Conservation (phyloP, 2,888 invertebrate genomes). For the Furcula furcula region DNA sequence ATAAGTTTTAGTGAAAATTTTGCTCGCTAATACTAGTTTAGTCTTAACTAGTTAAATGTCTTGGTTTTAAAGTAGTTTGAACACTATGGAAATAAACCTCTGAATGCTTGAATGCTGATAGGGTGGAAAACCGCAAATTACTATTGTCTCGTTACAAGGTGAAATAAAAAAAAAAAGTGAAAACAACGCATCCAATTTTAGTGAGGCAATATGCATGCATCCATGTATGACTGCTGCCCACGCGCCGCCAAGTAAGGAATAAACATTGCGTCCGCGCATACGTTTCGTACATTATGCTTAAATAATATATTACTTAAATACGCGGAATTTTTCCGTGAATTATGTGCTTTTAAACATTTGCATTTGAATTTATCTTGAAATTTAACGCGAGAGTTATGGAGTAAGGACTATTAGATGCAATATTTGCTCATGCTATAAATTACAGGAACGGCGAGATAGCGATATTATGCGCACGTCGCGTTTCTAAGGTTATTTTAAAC, state of each 20-base stretch:
- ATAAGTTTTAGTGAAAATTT: too few species aligned
- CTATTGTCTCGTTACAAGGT: too few species aligned
- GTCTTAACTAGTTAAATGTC: too few species aligned
- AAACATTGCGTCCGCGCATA: slow-evolving; percentile 54
- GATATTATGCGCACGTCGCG: background rate
- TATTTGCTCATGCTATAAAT: background rate
- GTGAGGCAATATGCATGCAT: slow-evolving; percentile 16
- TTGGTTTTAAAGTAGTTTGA: too few species aligned
- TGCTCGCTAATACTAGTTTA: too few species aligned
- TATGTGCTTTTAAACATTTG: slow-evolving; percentile 32
- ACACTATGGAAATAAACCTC: too few species aligned
- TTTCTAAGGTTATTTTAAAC: too few species aligned
- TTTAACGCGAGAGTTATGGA: slow-evolving; percentile 23
- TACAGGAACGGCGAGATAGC: background rate
- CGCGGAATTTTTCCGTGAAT: slow-evolving; percentile 35
- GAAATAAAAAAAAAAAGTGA: too few species aligned
- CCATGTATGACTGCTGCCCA: slow-evolving; percentile 47
- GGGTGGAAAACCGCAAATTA: too few species aligned
- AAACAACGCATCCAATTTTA: slow-evolving; percentile 25
- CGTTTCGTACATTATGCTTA: slow-evolving; percentile 49
- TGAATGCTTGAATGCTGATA: too few species aligned
- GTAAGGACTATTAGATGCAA: slow-evolving; percentile 15
- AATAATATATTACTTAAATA: slow-evolving; percentile 40
- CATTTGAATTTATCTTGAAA: slow-evolving; percentile 31
- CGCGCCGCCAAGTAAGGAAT: slow-evolving; percentile 55